A percentile compares a stretch with the other conserved stretches of the same genome.
Evolutionary conservation across 2,113 vertebrate species (phyloP).

Genomic region (Trinectes maculatus): DNA sequence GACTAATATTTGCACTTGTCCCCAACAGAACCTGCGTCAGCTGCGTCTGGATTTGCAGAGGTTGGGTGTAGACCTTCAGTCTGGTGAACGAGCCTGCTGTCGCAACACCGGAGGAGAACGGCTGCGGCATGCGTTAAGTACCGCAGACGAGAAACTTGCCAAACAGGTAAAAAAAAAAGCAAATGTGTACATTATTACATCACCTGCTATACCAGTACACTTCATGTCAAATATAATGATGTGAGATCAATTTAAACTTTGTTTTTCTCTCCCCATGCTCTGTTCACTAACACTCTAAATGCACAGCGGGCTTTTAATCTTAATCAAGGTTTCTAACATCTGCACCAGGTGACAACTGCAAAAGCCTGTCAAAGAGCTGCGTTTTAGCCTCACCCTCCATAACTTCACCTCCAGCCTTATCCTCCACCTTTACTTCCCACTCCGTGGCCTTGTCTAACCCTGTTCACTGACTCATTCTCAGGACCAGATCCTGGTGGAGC

Average conservation of each 20-base stretch:
- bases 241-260: conserved; percentile 22
- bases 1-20: not conserved
- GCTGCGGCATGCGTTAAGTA: conserved; percentile 84
- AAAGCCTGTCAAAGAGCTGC: conserved; percentile 40
- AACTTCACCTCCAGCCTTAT: conserved; percentile 34
- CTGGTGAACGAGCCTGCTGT: conserved; percentile 92
- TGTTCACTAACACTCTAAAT: conserved; percentile 38
- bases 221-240: too few species aligned
- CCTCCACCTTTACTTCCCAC: conserved; percentile 23
- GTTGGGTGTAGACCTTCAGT: conserved; percentile 86
- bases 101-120: conserved; percentile 90
- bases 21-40: conserved; percentile 86
- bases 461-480: conserved; percentile 73
- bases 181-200: too few species aligned
- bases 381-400: conserved; percentile 5
- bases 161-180: conserved; percentile 94
- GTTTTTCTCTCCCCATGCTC: conserved; percentile 33
- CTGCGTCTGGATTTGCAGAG: conserved; percentile 86
- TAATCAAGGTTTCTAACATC: conserved; percentile 50
- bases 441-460: conserved; percentile 61
- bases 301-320: conserved; percentile 56
- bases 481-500: conserved; percentile 93
- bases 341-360: conserved; percentile 34
- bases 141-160: conserved; percentile 86
- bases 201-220: too few species aligned